Conservation (phyloP, 1,140 invertebrate genomes). For the Eueides isabella region DNA sequence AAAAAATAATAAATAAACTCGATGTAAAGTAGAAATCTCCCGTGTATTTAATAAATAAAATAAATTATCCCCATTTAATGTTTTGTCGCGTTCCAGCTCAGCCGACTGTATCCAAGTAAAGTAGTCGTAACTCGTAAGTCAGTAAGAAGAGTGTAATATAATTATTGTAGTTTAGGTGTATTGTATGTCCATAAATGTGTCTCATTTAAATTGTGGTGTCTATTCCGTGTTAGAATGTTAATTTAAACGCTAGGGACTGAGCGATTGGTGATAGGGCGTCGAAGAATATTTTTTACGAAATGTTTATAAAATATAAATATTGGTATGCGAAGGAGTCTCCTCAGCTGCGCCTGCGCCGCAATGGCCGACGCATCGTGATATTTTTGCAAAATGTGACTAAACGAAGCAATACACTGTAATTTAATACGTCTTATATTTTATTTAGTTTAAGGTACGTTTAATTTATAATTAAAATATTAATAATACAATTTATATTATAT, state of each 20-base stretch:
- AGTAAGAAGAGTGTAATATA: slow-evolving; percentile 60
- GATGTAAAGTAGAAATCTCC: slow-evolving; percentile 23
- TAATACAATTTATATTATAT: slow-evolving; percentile 62
- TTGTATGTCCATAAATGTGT: slow-evolving; percentile 79
- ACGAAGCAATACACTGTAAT: slow-evolving; percentile 87
- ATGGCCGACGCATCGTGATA: slow-evolving; percentile 82
- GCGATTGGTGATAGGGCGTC: slow-evolving; percentile 62
- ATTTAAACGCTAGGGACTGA: slow-evolving; percentile 77
- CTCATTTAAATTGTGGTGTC: slow-evolving; percentile 81
- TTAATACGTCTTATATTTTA: slow-evolving; percentile 83
- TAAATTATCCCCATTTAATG: neutral
- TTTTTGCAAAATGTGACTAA: slow-evolving; percentile 87
- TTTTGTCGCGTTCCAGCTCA: slow-evolving; percentile 5
- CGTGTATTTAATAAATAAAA: slow-evolving; percentile 8
- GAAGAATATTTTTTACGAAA: slow-evolving; percentile 76
- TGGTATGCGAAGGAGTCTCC: slow-evolving; percentile 42
- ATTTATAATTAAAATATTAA: slow-evolving; percentile 68
- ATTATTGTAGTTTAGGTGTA: slow-evolving; percentile 68
- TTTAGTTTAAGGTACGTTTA: slow-evolving; percentile 78
- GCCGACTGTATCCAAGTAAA: neutral
- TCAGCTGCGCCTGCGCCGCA: slow-evolving; percentile 43
- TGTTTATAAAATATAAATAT: slow-evolving; percentile 55
- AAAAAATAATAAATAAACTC: slow-evolving; percentile 17
- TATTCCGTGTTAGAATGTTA: slow-evolving; percentile 77
- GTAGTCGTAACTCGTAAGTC: slow-evolving; percentile 51